phyloP scores from a whole-genome alignment of 2,797 vertebrate species.

The Morelia viridis region DNA sequence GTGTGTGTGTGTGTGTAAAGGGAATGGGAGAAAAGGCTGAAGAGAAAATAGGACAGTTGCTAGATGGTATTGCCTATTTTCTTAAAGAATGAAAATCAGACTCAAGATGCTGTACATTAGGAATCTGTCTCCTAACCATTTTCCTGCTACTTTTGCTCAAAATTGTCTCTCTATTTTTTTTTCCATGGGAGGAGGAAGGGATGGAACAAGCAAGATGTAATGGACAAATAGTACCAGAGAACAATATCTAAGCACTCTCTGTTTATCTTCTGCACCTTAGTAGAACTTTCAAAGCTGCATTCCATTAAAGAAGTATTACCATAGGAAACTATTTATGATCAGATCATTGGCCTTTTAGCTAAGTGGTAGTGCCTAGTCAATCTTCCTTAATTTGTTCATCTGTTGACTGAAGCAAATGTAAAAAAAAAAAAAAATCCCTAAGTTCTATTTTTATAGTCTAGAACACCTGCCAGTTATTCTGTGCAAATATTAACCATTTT shows the following conservation, averaged over 20 bases:
- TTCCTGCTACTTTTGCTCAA: not conserved
- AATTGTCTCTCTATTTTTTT: not conserved
- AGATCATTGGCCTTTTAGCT: not conserved
- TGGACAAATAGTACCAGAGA: not conserved
- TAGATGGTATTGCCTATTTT: not conserved
- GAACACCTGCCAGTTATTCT: not conserved
- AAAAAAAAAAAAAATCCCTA: not conserved
- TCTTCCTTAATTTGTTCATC: not conserved
- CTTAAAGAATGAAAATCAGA: not conserved
- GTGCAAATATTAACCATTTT: not conserved
- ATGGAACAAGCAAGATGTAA: not conserved
- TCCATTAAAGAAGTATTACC: not conserved
- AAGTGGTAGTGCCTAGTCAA: not conserved
- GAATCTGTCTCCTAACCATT: not conserved
- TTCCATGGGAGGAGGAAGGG: not conserved
- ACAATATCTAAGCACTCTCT: not conserved
- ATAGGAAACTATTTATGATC: not conserved
- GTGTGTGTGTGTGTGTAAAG: not conserved
- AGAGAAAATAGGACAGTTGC: not conserved
- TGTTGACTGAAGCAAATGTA: not conserved
- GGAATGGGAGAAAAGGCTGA: not conserved
- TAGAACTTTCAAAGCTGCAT: not conserved
- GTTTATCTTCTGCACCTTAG: not conserved
- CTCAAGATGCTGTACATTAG: not conserved
- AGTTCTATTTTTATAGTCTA: not conserved